Base-by-base conservation (phyloP, 1,140 invertebrate genomes). In the Scaptomyza graminum region DNA sequence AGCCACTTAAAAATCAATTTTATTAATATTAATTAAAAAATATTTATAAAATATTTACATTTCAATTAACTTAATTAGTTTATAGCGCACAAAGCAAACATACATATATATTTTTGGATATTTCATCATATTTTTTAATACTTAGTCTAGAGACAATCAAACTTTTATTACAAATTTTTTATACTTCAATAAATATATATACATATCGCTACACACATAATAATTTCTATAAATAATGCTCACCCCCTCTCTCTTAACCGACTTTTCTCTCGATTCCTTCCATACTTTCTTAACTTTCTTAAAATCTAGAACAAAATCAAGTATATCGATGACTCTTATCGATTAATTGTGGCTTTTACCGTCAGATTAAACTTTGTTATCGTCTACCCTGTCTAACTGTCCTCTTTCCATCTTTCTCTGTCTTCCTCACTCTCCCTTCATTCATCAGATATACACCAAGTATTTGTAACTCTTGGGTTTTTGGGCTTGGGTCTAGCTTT, bases 141-240 rank as follows among this genome's bases (percentile, higher is more conserved):
- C 37, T 68, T 79, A 79, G 71, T 61, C 12, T 62, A 61, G 11
- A 80, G 43, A 47, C 52, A 46, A 54, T 68, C 51, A 43, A 71
- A 70, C 62, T 82, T 87, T 87, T 60, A 78, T 76, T 82, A 74
- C 22, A 66, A 50, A 64, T 65, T 79, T 88, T 76, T 78, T 68
- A 76, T 89, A 87, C 84, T 79, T 84, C 76, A 88, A 90, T 88
- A 88, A 87, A 83, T 77, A 76, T 81, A 69, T 66, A 69, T 66
- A 81, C 71, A 76, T 78, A 75, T 61, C 73, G 77, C 37, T 70
- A 66, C 63, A 71, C 64, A 61, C 67, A 64, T 80, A 71, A 71
- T 66, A 64, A 22, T 78, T 66, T 66, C 47, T 82, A 67, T 66
- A 50, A 62, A 60, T 41, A 67, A 74, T 46, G 62, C 69, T 67